Conservation (phyloP, 2,888 invertebrate species). For the Liodrosophila aerea region DNA sequence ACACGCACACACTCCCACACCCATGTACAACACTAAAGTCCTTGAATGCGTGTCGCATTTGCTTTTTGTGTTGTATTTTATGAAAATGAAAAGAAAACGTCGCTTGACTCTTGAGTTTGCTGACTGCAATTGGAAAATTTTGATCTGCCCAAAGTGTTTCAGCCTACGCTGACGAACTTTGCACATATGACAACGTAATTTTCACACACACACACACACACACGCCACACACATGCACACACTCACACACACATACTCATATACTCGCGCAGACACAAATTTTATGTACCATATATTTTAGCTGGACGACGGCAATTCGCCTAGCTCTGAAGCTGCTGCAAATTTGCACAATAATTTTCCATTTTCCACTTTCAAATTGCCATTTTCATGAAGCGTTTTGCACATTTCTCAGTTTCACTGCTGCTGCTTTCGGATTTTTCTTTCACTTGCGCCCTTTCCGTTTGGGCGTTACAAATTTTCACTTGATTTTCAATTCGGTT, state of each 20-base stretch:
- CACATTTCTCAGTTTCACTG: conserved; percentile 42
- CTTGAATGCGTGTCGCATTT: conserved; percentile 45
- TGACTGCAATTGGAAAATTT: conserved; percentile 14
- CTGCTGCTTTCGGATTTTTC: conserved; percentile 25
- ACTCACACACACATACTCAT: conserved; percentile 1
- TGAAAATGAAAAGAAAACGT: conserved; percentile 9
- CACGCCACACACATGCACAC: conserved; percentile 12
- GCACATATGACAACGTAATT: conserved; percentile 76
- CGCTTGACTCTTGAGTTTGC: too few species aligned
- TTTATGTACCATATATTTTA: conserved; percentile 73
- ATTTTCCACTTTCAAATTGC: conserved; percentile 29
- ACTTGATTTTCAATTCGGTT: conserved; percentile 43
- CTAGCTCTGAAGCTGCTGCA: conserved; percentile 35
- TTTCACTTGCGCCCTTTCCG: conserved; percentile 21
- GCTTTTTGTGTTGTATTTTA: conserved; percentile 2
- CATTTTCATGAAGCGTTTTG: too few species aligned
- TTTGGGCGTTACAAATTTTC: conserved; percentile 13
- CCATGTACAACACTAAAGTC: conserved; percentile 28
- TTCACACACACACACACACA: conserved; percentile 44
- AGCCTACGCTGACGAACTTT: conserved; percentile 50
- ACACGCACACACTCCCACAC: conserved; percentile 10
- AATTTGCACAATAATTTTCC: conserved; percentile 48
- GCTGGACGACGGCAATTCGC: conserved; percentile 46
- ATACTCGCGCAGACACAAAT: conserved; percentile 53
- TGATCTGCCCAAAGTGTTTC: conserved; percentile 28